Percentiles rank a stretch among this genome's conserved stretches.
Conservation (phyloP, 2,113 vertebrate species). For the Protobothrops flavoviridis region DNA sequence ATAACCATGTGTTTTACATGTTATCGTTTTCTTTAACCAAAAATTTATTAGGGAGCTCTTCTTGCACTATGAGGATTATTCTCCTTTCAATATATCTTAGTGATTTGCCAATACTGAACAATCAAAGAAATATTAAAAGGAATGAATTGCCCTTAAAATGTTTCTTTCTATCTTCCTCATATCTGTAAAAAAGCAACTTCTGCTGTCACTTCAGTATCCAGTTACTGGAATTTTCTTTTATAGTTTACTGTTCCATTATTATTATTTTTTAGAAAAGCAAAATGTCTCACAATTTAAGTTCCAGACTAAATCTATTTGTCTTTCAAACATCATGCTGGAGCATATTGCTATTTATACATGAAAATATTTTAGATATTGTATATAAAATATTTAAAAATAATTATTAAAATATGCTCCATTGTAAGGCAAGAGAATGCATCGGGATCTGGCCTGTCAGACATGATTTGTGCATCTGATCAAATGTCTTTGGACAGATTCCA, state of each 20-base stretch:
- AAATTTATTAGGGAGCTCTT: background rate
- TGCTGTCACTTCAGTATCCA: background rate
- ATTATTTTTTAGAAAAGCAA: background rate
- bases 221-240: background rate
- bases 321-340: background rate
- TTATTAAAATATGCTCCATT: background rate
- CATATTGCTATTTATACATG: background rate
- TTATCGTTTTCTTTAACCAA: background rate
- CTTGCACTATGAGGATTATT: background rate
- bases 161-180: background rate
- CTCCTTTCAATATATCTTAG: background rate
- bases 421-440: background rate
- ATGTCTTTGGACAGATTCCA: background rate
- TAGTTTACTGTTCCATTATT: background rate
- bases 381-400: background rate
- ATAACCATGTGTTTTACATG: background rate
- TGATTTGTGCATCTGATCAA: background rate
- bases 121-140: background rate
- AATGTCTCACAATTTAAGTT: background rate
- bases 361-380: background rate
- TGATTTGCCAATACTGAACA: background rate
- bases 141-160: background rate
- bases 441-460: background rate
- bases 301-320: background rate
- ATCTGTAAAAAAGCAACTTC: background rate